A percentile compares a stretch with the other conserved stretches of the same genome.
Evolutionary conservation across 2,113 vertebrate species (phyloP).

Genomic region (Odontesthes bonariensis): DNA sequence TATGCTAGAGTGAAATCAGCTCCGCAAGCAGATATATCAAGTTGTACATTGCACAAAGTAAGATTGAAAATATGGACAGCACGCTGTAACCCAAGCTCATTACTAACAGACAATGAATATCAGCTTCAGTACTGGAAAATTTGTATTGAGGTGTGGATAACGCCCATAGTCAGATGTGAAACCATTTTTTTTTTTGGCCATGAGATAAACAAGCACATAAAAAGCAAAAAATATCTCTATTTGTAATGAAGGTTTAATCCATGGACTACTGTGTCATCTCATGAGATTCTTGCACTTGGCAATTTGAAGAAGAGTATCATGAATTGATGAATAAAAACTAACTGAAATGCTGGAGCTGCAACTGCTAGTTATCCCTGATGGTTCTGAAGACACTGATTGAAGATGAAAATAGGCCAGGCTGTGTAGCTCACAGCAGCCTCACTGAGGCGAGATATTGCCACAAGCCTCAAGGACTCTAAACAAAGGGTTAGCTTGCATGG

Average conservation of each 20-base stretch:
- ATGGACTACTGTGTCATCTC: slow-evolving; percentile 4
- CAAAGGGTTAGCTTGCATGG: slow-evolving; percentile 72
- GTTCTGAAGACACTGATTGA: slow-evolving; percentile 77
- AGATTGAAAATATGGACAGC: neutral
- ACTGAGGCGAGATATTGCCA: slow-evolving; percentile 71
- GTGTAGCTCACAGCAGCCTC: slow-evolving; percentile 59
- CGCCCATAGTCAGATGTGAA: neutral
- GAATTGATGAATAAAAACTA: slow-evolving; percentile 48
- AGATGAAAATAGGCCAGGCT: slow-evolving; percentile 80
- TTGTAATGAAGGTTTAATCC: neutral
- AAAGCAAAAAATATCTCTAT: neutral
- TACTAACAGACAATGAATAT: slow-evolving; percentile 5
- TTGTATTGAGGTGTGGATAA: neutral
- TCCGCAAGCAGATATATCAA: slow-evolving; percentile 17
- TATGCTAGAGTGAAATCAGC: slow-evolving; percentile 41
- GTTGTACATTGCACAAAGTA: neutral
- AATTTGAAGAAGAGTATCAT: slow-evolving; percentile 29
- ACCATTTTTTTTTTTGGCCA: neutral
- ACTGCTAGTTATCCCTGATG: slow-evolving; percentile 66
- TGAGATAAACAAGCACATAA: too few species aligned
- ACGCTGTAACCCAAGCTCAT: slow-evolving; percentile 1
- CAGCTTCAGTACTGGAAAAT: neutral
- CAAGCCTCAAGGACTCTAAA: slow-evolving; percentile 70
- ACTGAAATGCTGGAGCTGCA: slow-evolving; percentile 42
- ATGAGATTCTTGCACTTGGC: slow-evolving; percentile 25